Base-by-base conservation (phyloP, 2,888 invertebrate species). In the Nomada hirtipes region DNA sequence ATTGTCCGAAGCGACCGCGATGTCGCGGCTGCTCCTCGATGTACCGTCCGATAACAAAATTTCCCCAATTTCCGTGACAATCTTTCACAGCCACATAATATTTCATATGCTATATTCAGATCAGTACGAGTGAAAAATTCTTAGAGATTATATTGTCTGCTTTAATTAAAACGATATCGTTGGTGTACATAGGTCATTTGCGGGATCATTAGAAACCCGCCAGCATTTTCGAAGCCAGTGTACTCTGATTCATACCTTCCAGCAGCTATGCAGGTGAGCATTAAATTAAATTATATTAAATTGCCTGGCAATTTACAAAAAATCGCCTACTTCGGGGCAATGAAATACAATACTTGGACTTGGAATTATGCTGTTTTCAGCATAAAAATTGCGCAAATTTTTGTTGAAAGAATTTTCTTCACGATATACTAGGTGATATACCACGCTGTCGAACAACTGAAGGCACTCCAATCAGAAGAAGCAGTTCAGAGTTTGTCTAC, bases 161-260 rank as follows among this genome's bases (percentile, higher is more conserved):
- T 13, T 3, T 53, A 79, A 82, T 82, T 81, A 77, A 81, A 60
- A 76, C 53, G 57, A 23, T 3, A 57, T 71, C 53, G 2, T 81
- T 70, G 36, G 83, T 89, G 20, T 13, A 23, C 23, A 63, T 72
- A 91, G 90, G 86, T 88, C 23, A 78, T 84, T 36, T 88, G 85
- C 44, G 91, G 84, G n/a, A 80, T 88, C 60, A 74, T 90, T 59
- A 89, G 88, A 74, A 92, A 90, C 82, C 86, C 83, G 42, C 93
- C 93, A 29, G 89, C 91, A 61, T 93, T 90, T 78, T 79, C 91
- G 29, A 90, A 86, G 50, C 95, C 96, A 2, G 92, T 95, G 70
- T 94, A 96, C 23, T 95, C 95, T 0, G 95, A 95, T 86, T 96
- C 96, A 2, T 96, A 95, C 92, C 94, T 96, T 0, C 96, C 96